Base-by-base conservation (phyloP, 1,140 invertebrate genomes). In the Sesamia nonagrioides region DNA sequence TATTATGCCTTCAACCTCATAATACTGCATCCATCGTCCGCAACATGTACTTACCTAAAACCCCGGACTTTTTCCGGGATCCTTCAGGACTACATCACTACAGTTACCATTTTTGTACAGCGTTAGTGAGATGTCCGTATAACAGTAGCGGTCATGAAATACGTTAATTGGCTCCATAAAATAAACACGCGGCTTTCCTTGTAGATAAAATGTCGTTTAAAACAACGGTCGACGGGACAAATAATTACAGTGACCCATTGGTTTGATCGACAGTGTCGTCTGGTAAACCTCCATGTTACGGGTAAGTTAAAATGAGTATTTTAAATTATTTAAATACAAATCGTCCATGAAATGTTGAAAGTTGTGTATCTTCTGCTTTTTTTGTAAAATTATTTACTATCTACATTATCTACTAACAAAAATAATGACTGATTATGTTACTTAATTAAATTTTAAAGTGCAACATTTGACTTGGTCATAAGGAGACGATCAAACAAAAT, bases 101-200 rank as follows among this genome's bases (percentile, higher is more conserved):
- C 7, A 1, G 2, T 63, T 9, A 45, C 58, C 18, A 48, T 63
- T 61, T 37, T 68, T 45, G 54, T 71, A 11, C n/a, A 66, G 60
- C 71, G 68, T 68, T 50, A 75, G 61, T 69, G 71, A 69, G 6
- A 27, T 75, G 58, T 75, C 21, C 42, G 72, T 75, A 8, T 8
- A 50, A 52, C 73, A 50, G 58, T 68, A 21, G 35, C 56, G 69
- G 73, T 79, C 68, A 35, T 18, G 77, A 17, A 52, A 68, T 48
- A 52, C 33, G 40, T 76, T 86, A 90, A 89, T 90, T 90, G 86
- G 85, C 61, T 73, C 69, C 71, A 61, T 83, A 80, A 77, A 84
- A 84, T 88, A 85, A 85, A 80, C 82, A 79, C 82, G 86, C 75
- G 90, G 88, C 89, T 92, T 93, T 93, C 92, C 91, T 91, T 84